Base-by-base conservation (phyloP, 2,888 invertebrate species). In the Nomada ferruginata region DNA sequence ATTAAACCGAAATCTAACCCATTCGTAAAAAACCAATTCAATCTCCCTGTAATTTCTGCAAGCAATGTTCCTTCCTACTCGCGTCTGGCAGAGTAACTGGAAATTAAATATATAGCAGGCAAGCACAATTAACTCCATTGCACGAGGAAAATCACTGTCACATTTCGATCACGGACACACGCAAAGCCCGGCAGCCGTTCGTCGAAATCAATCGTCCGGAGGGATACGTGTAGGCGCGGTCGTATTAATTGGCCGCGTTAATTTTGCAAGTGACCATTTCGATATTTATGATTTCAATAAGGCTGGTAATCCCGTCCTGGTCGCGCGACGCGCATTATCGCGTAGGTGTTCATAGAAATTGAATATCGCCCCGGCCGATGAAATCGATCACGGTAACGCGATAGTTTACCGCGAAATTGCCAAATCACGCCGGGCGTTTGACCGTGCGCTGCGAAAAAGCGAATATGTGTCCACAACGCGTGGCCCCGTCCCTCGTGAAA, bases 211-310 rank as follows among this genome's bases (percentile, higher is more conserved):
- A 1, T 11, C 18, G 26, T 5, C 0, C 47, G 11, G 13, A 3
- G 13, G 29, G 44, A 36, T 4, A 44, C 23, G 44, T 29, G 47
- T 29, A 60, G 59, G 53, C 36, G 50, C 63, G 63, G 26, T 13
- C 11, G 53, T 53, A 80, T 73, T 66, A 81, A 86, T 82, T 63
- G 66, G n/a, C 44, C 18, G 61, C 10, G 76, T 72, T 61, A 77
- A 82, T 60, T 72, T 65, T 55, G 74, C 73, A 66, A 74, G 70
- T 57, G 65, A 44, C 36, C 63, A 70, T 72, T 63, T 82, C 71
- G 65, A 82, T 86, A 82, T 87, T 85, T 85, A 85, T 73, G 57
- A 53, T 76, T 84, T 81, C 78, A 86, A 85, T 86, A 86, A 86
- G 85, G 82, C 79, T 61, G 65, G 78, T 76, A 85, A 87, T 75